Evolutionary conservation across 2,797 vertebrate species (phyloP).

Genomic region (Amphiprion clarkii): DNA sequence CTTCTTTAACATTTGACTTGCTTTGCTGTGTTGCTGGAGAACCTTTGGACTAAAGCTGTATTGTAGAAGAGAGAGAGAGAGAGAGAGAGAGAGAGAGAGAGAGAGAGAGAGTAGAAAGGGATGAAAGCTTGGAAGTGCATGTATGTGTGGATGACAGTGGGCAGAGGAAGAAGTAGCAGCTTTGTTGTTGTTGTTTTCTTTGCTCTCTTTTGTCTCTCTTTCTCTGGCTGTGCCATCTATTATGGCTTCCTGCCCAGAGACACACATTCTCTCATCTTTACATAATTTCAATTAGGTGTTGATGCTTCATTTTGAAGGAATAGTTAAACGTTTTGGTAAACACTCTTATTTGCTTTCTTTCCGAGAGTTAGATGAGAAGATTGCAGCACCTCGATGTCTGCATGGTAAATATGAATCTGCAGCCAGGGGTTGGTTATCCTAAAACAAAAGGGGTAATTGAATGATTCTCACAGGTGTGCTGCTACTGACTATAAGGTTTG

Average conservation of each 20-base stretch:
- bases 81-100: constrained; percentile 59
- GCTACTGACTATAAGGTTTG: background rate
- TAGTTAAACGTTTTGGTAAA: background rate
- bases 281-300: background rate
- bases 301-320: constrained; percentile 16
- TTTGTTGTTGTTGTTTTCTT: constrained; percentile 52
- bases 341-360: background rate
- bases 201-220: constrained; percentile 43
- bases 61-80: constrained; percentile 72
- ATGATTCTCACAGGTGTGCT: background rate
- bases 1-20: constrained; percentile 82
- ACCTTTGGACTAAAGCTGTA: constrained; percentile 89
- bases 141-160: constrained; percentile 54
- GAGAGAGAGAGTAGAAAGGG: constrained; percentile 37
- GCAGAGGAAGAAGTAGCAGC: constrained; percentile 62
- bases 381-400: background rate
- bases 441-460: constrained; percentile 1
- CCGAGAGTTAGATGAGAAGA: constrained; percentile 5
- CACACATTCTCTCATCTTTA: background rate
- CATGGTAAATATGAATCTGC: background rate
- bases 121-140: constrained; percentile 44
- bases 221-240: constrained; percentile 23
- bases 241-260: background rate
- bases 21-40: constrained; percentile 82
- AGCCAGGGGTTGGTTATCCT: background rate